A percentile compares a stretch with the other conserved stretches of the same genome.
These are phyloP conservation scores for Dendrophyllia cribrosa DNA, from an alignment of 64 coral and sea anemone genomes.

Conservation along the genomic window DNA sequence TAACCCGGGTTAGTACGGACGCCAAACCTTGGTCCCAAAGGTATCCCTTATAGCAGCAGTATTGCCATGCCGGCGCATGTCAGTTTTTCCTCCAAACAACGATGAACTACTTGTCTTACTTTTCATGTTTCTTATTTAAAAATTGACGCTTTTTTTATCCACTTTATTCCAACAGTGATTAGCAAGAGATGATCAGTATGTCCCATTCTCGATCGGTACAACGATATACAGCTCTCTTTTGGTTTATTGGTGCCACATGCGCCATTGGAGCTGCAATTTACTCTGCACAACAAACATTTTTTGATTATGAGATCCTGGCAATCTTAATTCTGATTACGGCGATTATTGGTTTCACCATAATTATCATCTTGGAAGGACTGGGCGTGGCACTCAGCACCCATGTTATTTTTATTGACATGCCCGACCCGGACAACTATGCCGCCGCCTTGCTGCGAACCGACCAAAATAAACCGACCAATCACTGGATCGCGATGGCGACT, in stretches of 20 bases:
- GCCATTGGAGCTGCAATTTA: background rate
- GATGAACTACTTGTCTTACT: no score
- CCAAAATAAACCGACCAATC: background rate
- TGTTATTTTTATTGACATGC: slow-evolving; percentile 17
- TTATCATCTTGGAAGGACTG: background rate
- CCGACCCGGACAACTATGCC: slow-evolving; percentile 10
- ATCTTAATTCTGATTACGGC: background rate
- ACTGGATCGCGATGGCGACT: background rate
- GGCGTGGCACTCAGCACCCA: background rate
- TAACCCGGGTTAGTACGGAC: no score
- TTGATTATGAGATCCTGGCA: background rate
- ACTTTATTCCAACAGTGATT: no score
- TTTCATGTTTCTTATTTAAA: no score
- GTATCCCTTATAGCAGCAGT: no score
- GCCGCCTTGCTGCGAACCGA: background rate
- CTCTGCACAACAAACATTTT: background rate
- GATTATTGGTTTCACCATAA: background rate
- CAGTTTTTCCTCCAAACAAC: no score
- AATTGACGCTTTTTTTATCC: no score
- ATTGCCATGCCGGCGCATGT: no score
- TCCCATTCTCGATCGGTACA: background rate
- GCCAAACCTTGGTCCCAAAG: no score
- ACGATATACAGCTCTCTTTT: background rate
- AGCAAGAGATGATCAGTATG: background rate
- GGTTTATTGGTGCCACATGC: background rate